Evolutionary conservation across 2,797 vertebrate species (phyloP).

Genomic region (Mus caroli): DNA sequence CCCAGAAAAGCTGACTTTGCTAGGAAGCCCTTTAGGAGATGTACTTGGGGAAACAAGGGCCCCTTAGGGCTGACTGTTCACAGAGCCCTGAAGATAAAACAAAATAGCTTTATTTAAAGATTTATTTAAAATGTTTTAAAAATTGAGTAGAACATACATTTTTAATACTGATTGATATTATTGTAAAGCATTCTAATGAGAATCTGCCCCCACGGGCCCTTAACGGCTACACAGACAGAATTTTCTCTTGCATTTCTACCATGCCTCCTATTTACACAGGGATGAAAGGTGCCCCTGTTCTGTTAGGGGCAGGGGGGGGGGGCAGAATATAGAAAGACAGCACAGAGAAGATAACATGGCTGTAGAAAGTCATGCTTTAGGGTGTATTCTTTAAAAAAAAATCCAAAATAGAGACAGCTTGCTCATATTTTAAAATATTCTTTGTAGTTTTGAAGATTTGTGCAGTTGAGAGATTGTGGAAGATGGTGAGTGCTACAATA

Average conservation of each 20-base stretch:
- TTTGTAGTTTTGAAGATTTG: conserved; percentile 31
- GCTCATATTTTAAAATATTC: conserved; percentile 3
- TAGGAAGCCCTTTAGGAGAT: conserved; percentile 5
- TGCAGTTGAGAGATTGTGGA: not conserved
- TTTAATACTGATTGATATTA: conserved; percentile 92
- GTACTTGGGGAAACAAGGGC: conserved; percentile 41
- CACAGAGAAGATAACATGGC: not conserved
- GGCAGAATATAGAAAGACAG: not conserved
- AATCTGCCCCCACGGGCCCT: conserved; percentile 83
- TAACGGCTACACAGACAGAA: conserved; percentile 72
- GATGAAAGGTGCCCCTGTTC: conserved; percentile 42
- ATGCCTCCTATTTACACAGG: conserved; percentile 22
- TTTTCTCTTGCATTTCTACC: conserved; percentile 77
- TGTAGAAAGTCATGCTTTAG: conserved; percentile 3
- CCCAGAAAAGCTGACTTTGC: conserved; percentile 37
- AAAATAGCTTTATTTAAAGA: conserved; percentile 91
- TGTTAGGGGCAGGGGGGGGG: not conserved
- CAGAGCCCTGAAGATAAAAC: conserved; percentile 87
- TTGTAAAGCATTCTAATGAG: conserved; percentile 90
- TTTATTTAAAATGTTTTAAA: conserved; percentile 90
- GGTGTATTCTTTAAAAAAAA: conserved; percentile 45
- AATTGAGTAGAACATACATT: conserved; percentile 90
- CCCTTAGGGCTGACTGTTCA: conserved; percentile 74
- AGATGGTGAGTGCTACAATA: not conserved
- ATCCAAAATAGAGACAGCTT: conserved; percentile 12